A percentile compares a stretch with the other conserved stretches of the same genome.
Evolutionary conservation across 2,797 vertebrate species (phyloP).

Genomic region (Enteromius argenteus): DNA sequence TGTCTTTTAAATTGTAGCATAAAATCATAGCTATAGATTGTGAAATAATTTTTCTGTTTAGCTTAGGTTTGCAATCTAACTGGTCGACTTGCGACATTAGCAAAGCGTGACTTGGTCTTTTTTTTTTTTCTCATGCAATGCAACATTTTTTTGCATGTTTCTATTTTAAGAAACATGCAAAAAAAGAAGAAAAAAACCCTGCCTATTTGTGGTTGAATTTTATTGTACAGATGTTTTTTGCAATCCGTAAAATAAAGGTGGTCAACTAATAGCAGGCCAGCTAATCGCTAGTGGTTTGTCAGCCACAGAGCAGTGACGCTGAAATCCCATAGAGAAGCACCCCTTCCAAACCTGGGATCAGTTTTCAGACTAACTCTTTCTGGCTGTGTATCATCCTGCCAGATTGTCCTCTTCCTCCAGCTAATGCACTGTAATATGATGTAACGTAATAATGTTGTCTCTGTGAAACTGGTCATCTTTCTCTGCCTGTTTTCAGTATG

Average conservation of each 20-base stretch:
- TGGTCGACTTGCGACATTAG: neutral
- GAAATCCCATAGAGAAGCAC: neutral
- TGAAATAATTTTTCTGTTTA: too few relatives aligned
- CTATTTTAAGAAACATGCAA: neutral
- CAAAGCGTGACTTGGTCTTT: neutral
- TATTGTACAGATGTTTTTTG: neutral
- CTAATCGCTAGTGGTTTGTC: slow-evolving; percentile 47
- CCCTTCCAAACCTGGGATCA: slow-evolving; percentile 26
- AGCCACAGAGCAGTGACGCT: slow-evolving; percentile 35
- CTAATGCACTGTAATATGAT: slow-evolving; percentile 59
- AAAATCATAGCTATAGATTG: neutral
- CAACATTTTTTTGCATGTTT: neutral
- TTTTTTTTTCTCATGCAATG: neutral
- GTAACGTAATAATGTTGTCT: slow-evolving; percentile 78
- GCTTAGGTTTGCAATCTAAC: neutral
- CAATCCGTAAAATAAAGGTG: slow-evolving; percentile 50
- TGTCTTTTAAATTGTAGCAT: neutral
- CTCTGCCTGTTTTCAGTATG: slow-evolving; percentile 69
- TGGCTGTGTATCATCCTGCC: slow-evolving; percentile 40
- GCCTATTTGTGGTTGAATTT: neutral
- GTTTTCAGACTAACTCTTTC: slow-evolving; percentile 53
- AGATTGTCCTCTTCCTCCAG: slow-evolving; percentile 54
- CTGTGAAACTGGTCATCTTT: slow-evolving; percentile 68
- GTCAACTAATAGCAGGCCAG: slow-evolving; percentile 54
- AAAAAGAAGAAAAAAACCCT: too few relatives aligned